phyloP scores from a whole-genome alignment of 1,140 invertebrate genomes.

The Leguminivora glycinivorella region DNA sequence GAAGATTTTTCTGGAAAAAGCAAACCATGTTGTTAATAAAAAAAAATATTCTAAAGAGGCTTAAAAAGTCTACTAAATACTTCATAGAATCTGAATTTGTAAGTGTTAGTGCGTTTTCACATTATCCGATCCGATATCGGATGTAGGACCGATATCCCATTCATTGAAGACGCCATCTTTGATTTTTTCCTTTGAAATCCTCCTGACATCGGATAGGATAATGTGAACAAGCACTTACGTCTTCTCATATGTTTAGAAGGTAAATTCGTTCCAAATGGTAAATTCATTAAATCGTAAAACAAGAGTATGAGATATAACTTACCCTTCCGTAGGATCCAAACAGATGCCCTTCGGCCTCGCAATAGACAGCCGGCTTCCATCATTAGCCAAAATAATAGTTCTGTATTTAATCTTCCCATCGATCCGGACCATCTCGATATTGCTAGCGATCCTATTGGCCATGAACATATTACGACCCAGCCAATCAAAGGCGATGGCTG shows the following conservation, averaged over 20 bases:
- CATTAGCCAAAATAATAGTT: slow-evolving; percentile 94
- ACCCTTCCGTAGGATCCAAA: slow-evolving; percentile 94
- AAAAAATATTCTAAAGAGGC: slow-evolving; percentile 2
- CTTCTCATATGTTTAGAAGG: too few species aligned
- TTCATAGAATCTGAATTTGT: too few species aligned
- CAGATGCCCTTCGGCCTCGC: slow-evolving; percentile 92
- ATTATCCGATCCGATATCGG: too few species aligned
- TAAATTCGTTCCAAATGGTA: background rate
- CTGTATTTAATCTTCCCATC: slow-evolving; percentile 91
- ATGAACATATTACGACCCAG: slow-evolving; percentile 96
- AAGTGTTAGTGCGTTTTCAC: too few species aligned
- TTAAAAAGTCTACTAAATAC: too few species aligned
- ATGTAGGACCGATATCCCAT: too few species aligned
- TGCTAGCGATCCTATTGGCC: slow-evolving; percentile 94
- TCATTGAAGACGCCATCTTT: too few species aligned
- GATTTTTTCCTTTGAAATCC: too few species aligned
- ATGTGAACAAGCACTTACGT: too few species aligned
- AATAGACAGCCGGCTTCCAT: slow-evolving; percentile 92
- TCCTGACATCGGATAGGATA: too few species aligned
- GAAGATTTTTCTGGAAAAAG: slow-evolving; percentile 87
- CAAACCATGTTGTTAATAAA: slow-evolving; percentile 33
- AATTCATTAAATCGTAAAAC: background rate
- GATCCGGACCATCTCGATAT: slow-evolving; percentile 94
- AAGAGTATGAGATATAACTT: slow-evolving; percentile 50
- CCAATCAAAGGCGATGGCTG: slow-evolving; percentile 97